These are phyloP conservation scores for Xenops minutus DNA, from an alignment of 2,797 vertebrate species.

Conservation along the genomic window DNA sequence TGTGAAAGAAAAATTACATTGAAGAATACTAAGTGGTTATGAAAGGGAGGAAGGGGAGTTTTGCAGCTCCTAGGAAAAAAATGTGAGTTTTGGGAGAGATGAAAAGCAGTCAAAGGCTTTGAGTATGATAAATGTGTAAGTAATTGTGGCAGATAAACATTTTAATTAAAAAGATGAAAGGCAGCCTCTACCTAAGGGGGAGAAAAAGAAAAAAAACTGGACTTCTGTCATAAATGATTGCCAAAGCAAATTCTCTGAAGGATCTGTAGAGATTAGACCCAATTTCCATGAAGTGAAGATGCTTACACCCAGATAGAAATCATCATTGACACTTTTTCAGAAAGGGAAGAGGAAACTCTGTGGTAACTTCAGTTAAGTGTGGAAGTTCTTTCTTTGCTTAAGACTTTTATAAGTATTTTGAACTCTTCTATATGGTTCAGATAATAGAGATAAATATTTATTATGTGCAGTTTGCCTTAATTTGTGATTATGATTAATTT, in stretches of 20 bases:
- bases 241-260: not conserved
- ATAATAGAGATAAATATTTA: not conserved
- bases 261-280: not conserved
- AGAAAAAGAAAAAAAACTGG: accelerated
- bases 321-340: not conserved
- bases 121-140: not conserved
- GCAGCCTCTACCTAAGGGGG: accelerated
- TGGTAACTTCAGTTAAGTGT: not conserved
- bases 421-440: not conserved
- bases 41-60: not conserved
- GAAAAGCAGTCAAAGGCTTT: not conserved
- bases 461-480: not conserved
- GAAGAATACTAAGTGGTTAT: not conserved
- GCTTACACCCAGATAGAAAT: not conserved
- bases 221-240: not conserved
- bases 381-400: not conserved
- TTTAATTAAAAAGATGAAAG: not conserved
- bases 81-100: not conserved
- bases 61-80: not conserved
- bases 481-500: not conserved
- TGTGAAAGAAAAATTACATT: not conserved
- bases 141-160: not conserved
- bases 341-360: not conserved
- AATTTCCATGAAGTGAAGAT: not conserved
- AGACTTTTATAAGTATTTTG: not conserved